phyloP scores from a whole-genome alignment of 1,140 invertebrate genomes.

The Eupeodes corollae region DNA sequence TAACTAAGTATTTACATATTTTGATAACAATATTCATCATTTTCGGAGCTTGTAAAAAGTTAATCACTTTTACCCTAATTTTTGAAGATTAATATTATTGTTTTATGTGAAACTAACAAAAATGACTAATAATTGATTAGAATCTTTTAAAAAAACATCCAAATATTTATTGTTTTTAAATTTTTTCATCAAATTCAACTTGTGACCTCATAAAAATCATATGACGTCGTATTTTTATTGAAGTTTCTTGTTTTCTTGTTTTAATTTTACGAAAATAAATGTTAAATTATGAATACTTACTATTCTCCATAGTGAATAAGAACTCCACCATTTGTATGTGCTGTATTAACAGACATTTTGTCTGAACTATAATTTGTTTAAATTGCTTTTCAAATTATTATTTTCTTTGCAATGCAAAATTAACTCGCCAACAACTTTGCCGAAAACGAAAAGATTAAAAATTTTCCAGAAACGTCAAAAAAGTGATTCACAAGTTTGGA shows the following conservation, averaged over 20 bases:
- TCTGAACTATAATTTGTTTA: neutral
- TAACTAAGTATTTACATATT: no score
- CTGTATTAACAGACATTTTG: slow-evolving; percentile 82
- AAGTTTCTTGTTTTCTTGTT: neutral
- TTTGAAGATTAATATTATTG: no score
- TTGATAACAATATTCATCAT: no score
- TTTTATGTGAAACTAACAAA: no score
- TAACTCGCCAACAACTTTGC: no score
- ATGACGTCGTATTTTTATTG: neutral
- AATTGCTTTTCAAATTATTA: neutral
- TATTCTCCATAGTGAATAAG: slow-evolving; percentile 83
- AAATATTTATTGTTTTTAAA: no score
- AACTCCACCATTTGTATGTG: slow-evolving; percentile 81
- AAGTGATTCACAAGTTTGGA: neutral
- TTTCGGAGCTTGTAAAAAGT: no score
- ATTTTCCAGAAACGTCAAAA: slow-evolving; percentile 2
- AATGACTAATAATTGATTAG: no score
- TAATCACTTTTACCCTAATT: no score
- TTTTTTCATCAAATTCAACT: neutral
- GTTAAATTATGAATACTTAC: slow-evolving; percentile 53
- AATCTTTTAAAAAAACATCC: neutral
- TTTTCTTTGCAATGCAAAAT: no score
- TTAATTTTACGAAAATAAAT: neutral
- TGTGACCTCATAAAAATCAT: neutral
- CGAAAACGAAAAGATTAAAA: neutral